Percentiles rank a stretch among this genome's conserved stretches.
These are phyloP conservation scores for Lepisosteus osseus DNA, from an alignment of 2,113 vertebrate species.

Conservation along the genomic window DNA sequence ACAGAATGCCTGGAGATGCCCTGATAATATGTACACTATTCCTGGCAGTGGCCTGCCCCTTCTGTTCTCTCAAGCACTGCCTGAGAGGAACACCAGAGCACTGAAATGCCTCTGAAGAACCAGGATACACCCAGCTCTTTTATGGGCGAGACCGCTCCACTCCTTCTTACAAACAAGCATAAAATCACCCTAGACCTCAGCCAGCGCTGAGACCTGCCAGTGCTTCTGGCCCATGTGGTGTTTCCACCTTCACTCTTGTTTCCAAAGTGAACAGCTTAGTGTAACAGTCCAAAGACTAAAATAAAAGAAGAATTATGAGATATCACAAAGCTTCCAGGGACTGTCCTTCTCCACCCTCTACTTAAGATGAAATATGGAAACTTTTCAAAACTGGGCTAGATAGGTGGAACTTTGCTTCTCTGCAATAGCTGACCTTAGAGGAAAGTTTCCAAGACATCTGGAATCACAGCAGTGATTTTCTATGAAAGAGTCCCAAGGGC, in stretches of 20 bases:
- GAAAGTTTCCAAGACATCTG: conserved; percentile 17
- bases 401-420: neutral
- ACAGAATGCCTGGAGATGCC: neutral
- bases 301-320: neutral
- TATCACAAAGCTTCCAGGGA: neutral
- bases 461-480: neutral
- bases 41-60: neutral
- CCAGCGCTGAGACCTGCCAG: no score
- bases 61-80: neutral
- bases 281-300: no score
- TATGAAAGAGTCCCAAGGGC: conserved; percentile 1
- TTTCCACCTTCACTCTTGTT: no score
- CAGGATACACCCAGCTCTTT: neutral
- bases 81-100: neutral
- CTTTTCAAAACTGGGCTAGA: neutral
- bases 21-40: neutral
- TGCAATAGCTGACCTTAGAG: neutral
- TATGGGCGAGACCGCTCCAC: no score
- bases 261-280: no score
- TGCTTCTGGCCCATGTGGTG: no score
- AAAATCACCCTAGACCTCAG: no score
- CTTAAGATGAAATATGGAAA: neutral
- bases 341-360: neutral
- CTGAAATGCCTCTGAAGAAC: neutral
- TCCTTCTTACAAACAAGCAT: no score